A percentile compares a stretch with the other conserved stretches of the same genome.
These are phyloP conservation scores for Drepana falcataria DNA, from an alignment of 2,888 invertebrate species.

Conservation along the genomic window DNA sequence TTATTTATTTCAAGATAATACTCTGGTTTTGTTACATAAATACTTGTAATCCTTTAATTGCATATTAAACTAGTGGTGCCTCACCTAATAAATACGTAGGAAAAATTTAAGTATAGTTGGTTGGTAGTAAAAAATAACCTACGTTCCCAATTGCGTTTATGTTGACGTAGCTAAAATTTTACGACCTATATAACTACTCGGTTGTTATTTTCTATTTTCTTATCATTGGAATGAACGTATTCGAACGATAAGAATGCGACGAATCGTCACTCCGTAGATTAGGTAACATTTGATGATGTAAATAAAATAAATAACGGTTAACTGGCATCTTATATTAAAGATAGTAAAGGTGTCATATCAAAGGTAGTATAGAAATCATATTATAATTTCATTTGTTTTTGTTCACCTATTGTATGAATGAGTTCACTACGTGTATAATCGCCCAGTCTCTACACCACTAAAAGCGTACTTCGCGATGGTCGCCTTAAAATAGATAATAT, in stretches of 20 bases:
- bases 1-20: too few species aligned
- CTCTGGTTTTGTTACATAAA: too few species aligned
- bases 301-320: conserved; percentile 1
- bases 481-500: conserved; percentile 55
- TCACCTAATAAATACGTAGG: too few species aligned
- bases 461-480: conserved; percentile 66
- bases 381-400: not conserved
- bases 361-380: too few species aligned
- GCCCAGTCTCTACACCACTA: conserved; percentile 10
- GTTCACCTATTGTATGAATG: conserved; percentile 40
- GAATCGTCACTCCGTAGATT: conserved; percentile 33
- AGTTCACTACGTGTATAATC: conserved; percentile 24
- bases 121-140: too few species aligned
- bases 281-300: conserved; percentile 24
- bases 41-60: too few species aligned
- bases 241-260: conserved; percentile 27
- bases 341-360: too few species aligned
- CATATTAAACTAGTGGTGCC: too few species aligned
- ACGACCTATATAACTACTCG: conserved; percentile 13
- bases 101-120: too few species aligned
- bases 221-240: conserved; percentile 24
- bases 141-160: too few species aligned
- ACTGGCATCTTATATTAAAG: too few species aligned
- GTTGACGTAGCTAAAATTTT: conserved; percentile 5
- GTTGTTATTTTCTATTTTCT: conserved; percentile 17